A percentile compares a stretch with the other conserved stretches of the same genome.
Evolutionary conservation across 2,797 vertebrate species (phyloP).

Genomic region (Capromys pilorides): DNA sequence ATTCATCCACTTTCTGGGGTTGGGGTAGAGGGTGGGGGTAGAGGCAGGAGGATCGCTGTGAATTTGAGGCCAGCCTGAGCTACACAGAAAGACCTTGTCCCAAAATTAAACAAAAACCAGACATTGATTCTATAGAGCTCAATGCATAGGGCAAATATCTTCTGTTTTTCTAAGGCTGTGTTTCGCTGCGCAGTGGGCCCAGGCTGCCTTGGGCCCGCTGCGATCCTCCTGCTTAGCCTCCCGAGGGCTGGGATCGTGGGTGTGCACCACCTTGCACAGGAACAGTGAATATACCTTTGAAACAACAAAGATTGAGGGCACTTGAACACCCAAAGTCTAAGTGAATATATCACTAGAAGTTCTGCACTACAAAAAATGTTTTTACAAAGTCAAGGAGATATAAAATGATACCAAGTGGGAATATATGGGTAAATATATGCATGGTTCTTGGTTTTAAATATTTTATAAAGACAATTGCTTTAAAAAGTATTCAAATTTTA

Average conservation of each 20-base stretch:
- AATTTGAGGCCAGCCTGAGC: neutral
- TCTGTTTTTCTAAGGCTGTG: neutral
- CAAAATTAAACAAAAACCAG: neutral
- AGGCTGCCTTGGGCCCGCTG: neutral
- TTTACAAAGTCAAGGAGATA: slow-evolving; percentile 17
- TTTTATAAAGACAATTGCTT: slow-evolving; percentile 19
- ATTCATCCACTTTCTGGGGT: neutral
- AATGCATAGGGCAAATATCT: neutral
- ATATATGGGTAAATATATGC: neutral
- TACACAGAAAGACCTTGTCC: neutral
- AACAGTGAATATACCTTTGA: neutral
- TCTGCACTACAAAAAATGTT: neutral
- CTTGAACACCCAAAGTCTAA: neutral
- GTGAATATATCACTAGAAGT: neutral
- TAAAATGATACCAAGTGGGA: neutral
- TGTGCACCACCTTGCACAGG: accelerated
- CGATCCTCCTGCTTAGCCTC: neutral
- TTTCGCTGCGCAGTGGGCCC: neutral
- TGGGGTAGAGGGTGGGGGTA: too few species aligned
- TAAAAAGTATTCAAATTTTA: neutral
- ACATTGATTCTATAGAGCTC: neutral
- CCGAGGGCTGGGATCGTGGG: neutral
- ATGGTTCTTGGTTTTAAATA: neutral
- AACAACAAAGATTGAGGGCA: neutral
- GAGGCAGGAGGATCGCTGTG: neutral